These are phyloP conservation scores for Macrotus californicus DNA, from an alignment of 2,113 vertebrate species.

Conservation along the genomic window DNA sequence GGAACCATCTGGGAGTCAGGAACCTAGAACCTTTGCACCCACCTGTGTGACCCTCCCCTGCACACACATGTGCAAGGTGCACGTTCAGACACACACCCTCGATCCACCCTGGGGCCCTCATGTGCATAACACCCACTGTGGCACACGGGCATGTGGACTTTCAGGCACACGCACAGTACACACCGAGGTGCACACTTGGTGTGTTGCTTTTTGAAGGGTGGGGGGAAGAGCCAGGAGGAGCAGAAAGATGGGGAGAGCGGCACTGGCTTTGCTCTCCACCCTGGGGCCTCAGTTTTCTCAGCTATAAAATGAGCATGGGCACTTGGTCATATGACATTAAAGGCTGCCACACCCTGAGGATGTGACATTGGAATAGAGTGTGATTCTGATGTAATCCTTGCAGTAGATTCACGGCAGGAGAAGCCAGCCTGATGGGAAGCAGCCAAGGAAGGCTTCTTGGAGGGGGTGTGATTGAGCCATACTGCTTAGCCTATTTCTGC, in stretches of 20 bases:
- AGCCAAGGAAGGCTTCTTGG: neutral
- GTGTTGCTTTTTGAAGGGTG: neutral
- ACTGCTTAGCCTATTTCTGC: neutral
- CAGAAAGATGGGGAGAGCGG: neutral
- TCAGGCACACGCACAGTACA: neutral
- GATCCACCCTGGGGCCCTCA: neutral
- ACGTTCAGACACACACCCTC: rapidly evolving
- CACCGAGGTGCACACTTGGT: neutral
- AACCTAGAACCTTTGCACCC: neutral
- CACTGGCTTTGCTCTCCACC: neutral
- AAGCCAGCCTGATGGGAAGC: neutral
- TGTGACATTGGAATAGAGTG: neutral
- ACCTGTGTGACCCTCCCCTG: rapidly evolving
- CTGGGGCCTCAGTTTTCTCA: neutral
- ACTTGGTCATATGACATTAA: no score
- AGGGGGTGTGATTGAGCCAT: neutral
- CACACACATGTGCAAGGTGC: rapidly evolving
- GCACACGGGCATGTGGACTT: rapidly evolving
- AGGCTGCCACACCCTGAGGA: neutral
- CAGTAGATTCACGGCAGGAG: neutral
- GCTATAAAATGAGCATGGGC: neutral
- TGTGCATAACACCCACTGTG: rapidly evolving
- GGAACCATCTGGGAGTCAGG: neutral
- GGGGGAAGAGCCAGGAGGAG: neutral
- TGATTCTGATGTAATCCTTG: neutral